Percentiles rank a stretch among this genome's conserved stretches.
These are phyloP conservation scores for Acanthosepion pharaonis DNA, from an alignment of 2,888 invertebrate species.

Conservation along the genomic window DNA sequence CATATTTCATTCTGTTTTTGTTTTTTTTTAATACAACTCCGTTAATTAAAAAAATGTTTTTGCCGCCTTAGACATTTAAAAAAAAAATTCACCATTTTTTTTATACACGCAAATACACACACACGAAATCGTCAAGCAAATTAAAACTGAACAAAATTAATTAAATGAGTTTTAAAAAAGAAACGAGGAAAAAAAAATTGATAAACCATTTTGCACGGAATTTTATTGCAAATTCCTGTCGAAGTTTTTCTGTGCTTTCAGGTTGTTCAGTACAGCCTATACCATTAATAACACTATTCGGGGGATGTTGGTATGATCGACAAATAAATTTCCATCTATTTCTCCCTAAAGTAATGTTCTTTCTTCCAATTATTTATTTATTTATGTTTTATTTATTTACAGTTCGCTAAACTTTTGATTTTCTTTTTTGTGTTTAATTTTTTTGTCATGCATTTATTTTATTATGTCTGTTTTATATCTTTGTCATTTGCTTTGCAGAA, in stretches of 20 bases:
- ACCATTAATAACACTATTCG: neutral
- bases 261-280: neutral
- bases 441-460: neutral
- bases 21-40: neutral
- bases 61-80: neutral
- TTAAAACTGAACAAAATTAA: neutral
- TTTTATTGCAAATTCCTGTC: neutral
- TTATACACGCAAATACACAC: neutral
- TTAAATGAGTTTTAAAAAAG: neutral
- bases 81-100: neutral
- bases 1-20: neutral
- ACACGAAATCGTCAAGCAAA: neutral
- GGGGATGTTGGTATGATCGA: constrained; percentile 21
- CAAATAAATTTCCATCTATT: constrained; percentile 33
- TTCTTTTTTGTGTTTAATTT: neutral
- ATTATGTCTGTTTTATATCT: neutral
- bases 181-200: neutral
- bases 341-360: constrained; percentile 9
- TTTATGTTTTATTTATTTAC: neutral
- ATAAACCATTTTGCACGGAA: neutral
- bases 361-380: neutral
- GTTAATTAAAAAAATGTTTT: neutral
- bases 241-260: neutral
- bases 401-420: neutral
- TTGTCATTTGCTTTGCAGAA: neutral